Percentiles rank a stretch among this genome's conserved stretches.
Conservation (phyloP, 2,113 vertebrate species). For the Rhagologus leucostigma region DNA sequence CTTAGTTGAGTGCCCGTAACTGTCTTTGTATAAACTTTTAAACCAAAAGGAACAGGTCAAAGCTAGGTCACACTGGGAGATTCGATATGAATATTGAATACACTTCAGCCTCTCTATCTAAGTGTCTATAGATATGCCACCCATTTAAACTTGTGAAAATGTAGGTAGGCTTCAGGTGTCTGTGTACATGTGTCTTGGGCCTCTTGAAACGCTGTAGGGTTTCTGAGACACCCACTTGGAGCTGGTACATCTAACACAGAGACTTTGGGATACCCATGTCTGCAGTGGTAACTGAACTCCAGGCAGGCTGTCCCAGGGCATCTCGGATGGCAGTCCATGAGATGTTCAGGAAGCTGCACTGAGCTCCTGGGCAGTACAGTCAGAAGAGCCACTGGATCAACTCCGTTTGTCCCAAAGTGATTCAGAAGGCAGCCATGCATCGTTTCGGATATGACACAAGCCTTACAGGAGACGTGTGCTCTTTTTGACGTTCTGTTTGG, state of each 20-base stretch:
- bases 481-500: background rate
- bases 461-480: accelerated
- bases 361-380: background rate
- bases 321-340: accelerated
- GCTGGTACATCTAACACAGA: background rate
- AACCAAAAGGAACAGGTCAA: background rate
- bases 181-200: background rate
- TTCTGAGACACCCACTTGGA: background rate
- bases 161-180: background rate
- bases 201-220: background rate
- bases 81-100: background rate
- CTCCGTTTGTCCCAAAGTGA: background rate
- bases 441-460: background rate
- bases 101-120: background rate
- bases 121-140: background rate
- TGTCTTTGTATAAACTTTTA: background rate
- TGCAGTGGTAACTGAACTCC: background rate
- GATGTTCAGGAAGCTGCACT: background rate
- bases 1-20: background rate
- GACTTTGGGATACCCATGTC: background rate
- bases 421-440: background rate
- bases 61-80: background rate
- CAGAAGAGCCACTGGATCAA: background rate
- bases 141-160: background rate
- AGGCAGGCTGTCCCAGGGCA: background rate